Percentiles rank a stretch among this genome's conserved stretches.
These are phyloP conservation scores for Falcaria lacertinaria DNA, from an alignment of 2,888 invertebrate species.

Conservation along the genomic window DNA sequence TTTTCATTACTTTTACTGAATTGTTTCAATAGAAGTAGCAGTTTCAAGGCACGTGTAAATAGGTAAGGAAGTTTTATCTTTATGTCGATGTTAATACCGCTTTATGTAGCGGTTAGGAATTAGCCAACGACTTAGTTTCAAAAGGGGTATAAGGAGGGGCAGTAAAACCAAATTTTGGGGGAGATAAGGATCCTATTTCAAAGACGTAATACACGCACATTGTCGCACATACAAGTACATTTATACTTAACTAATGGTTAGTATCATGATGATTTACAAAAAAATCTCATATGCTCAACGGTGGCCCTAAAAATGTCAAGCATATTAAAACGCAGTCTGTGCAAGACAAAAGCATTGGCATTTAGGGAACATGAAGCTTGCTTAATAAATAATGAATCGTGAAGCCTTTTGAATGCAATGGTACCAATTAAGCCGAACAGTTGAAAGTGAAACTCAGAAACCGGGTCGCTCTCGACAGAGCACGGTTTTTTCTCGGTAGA, in stretches of 20 bases:
- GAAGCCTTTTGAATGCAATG: constrained; percentile 52
- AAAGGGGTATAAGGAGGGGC: constrained; percentile 20
- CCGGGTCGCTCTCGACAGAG: constrained; percentile 41
- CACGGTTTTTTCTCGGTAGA: constrained; percentile 62
- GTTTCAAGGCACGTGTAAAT: constrained; percentile 9
- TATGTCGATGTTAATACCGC: constrained; percentile 28
- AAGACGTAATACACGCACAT: constrained; percentile 15
- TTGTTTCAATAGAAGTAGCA: constrained; percentile 14
- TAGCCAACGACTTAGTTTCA: constrained; percentile 26
- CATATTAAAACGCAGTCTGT: constrained; percentile 25
- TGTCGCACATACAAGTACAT: neutral
- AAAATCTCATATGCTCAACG: constrained; percentile 31
- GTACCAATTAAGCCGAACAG: constrained; percentile 67
- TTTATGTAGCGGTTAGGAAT: constrained; percentile 27
- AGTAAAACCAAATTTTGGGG: constrained; percentile 25
- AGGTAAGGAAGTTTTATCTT: constrained; percentile 27
- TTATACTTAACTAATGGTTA: neutral
- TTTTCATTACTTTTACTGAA: constrained; percentile 8
- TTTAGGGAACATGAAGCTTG: constrained; percentile 22
- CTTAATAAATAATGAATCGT: constrained; percentile 2
- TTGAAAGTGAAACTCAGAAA: constrained; percentile 73
- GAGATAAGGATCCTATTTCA: constrained; percentile 31
- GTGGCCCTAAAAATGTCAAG: constrained; percentile 23
- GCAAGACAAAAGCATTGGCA: constrained; percentile 53
- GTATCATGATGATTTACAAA: constrained; percentile 2